Percentiles rank a stretch among this genome's conserved stretches.
Conservation (phyloP, 1,140 invertebrate species). For the Limonius californicus region DNA sequence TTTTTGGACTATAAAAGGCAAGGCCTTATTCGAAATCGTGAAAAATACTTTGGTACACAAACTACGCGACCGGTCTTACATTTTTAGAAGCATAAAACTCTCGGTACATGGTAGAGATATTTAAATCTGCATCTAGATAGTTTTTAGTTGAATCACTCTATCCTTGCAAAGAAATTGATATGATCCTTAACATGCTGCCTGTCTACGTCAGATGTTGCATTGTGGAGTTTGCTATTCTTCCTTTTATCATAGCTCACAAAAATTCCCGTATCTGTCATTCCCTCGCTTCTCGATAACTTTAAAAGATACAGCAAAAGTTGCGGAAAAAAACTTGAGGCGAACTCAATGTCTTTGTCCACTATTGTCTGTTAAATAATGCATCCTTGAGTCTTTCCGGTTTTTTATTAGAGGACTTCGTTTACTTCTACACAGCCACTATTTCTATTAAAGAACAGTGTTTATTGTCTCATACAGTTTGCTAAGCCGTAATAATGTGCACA, state of each 20-base stretch:
- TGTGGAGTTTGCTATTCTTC: not conserved
- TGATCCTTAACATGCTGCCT: not conserved
- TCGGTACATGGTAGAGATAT: not conserved
- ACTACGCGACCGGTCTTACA: not conserved
- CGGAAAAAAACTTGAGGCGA: not conserved
- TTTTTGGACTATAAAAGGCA: conserved; percentile 2
- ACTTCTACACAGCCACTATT: not conserved
- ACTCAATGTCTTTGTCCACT: not conserved
- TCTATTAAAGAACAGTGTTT: not conserved
- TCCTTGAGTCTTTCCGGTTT: not conserved
- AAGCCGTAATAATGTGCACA: too few species aligned
- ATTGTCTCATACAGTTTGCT: too few species aligned
- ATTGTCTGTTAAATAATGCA: not conserved
- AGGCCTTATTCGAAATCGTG: conserved; percentile 3
- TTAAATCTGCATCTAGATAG: not conserved
- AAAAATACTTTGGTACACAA: conserved; percentile 13
- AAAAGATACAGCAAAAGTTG: not conserved
- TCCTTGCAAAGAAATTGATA: not conserved
- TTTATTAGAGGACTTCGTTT: not conserved
- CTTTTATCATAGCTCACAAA: not conserved
- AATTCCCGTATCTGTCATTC: not conserved
- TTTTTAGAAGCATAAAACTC: not conserved
- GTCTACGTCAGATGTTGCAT: not conserved
- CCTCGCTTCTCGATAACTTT: not conserved
- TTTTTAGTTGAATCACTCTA: not conserved